Conservation (phyloP, 2,113 vertebrate genomes). For the Talpa occidentalis region DNA sequence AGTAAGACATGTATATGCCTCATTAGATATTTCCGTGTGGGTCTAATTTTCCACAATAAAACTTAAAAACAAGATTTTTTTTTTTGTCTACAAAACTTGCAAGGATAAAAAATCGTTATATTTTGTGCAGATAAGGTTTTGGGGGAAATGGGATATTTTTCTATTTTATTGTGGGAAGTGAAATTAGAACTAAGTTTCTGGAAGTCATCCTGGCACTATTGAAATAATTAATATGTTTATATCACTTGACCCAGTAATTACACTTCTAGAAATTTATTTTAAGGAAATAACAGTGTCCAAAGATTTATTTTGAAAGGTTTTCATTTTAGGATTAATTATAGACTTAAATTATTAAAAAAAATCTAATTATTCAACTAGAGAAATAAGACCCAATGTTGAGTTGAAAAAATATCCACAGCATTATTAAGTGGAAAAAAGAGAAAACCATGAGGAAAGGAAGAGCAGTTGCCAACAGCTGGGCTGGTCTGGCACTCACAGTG, state of each 20-base stretch:
- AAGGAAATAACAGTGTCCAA: neutral
- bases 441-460: neutral
- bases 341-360: slow-evolving; percentile 11
- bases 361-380: slow-evolving; percentile 3
- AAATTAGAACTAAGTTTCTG: neutral
- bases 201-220: neutral
- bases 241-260: neutral
- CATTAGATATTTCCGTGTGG: neutral
- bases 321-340: slow-evolving; percentile 11
- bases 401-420: neutral
- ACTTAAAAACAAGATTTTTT: neutral
- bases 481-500: neutral
- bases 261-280: neutral
- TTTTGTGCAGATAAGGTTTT: neutral
- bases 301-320: neutral
- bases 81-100: neutral
- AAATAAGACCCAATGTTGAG: slow-evolving; percentile 6
- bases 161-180: neutral
- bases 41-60: neutral
- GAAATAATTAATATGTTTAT: neutral
- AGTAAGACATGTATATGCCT: neutral
- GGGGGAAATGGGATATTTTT: neutral
- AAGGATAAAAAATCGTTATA: neutral
- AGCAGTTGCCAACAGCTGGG: neutral
- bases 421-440: neutral